Percentiles rank a stretch among this genome's conserved stretches.
These are phyloP conservation scores for Pelvicachromis taeniatus DNA, from an alignment of 2,113 vertebrate genomes.

Conservation along the genomic window DNA sequence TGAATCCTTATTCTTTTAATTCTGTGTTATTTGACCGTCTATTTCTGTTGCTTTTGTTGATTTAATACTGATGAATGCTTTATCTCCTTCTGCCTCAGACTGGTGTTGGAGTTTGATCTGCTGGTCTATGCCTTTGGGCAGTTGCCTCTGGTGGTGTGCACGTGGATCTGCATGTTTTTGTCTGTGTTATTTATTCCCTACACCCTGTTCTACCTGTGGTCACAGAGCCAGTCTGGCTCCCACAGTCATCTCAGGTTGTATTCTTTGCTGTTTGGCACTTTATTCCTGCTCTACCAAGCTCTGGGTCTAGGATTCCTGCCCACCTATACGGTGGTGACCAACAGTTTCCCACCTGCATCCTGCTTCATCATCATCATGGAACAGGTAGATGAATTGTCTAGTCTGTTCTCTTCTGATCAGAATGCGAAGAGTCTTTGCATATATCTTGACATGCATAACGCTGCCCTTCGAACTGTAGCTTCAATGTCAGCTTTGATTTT, in stretches of 20 bases:
- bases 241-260: slow-evolving; percentile 61
- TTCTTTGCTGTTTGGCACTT: slow-evolving; percentile 68
- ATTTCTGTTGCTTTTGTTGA: not conserved
- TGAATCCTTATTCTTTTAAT: not conserved
- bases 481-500: not conserved
- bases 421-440: not conserved
- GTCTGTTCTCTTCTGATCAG: not conserved
- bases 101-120: slow-evolving; percentile 91
- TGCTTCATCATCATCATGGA: slow-evolving; percentile 87
- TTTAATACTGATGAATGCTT: not conserved
- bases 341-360: slow-evolving; percentile 86
- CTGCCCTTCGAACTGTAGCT: not conserved
- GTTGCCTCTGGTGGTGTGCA: slow-evolving; percentile 80
- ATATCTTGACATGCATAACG: fast-evolving
- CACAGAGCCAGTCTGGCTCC: slow-evolving; percentile 68
- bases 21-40: not conserved
- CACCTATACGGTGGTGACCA: slow-evolving; percentile 77
- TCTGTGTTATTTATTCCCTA: slow-evolving; percentile 82
- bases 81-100: slow-evolving; percentile 59
- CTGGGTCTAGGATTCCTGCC: slow-evolving; percentile 81
- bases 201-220: slow-evolving; percentile 82
- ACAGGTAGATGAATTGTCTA: slow-evolving; percentile 75
- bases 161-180: slow-evolving; percentile 90
- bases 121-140: slow-evolving; percentile 88
- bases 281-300: slow-evolving; percentile 82